Evolutionary conservation across 2,113 vertebrate genomes (phyloP).

Genomic region (Larimichthys crocea): DNA sequence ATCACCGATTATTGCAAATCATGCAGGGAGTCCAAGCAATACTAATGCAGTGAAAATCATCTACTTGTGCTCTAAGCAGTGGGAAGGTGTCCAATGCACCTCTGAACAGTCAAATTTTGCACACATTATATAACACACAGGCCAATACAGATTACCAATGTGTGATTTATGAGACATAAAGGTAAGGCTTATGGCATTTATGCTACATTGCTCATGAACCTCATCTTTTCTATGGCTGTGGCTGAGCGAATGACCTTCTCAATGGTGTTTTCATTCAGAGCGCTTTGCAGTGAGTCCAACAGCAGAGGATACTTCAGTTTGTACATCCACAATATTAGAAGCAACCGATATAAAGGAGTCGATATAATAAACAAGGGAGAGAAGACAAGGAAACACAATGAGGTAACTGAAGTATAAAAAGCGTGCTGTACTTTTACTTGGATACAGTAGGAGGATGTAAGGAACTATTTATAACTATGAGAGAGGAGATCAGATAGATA

Average conservation of each 20-base stretch:
- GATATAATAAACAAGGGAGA: not conserved
- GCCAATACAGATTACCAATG: not conserved
- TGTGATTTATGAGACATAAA: slow-evolving; percentile 36
- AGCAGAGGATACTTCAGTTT: not conserved
- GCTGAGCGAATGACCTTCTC: slow-evolving; percentile 34
- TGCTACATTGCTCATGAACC: slow-evolving; percentile 24
- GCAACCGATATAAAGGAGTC: not conserved
- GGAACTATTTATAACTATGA: not conserved
- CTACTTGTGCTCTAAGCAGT: not conserved
- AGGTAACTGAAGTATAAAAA: not conserved
- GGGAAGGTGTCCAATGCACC: not conserved
- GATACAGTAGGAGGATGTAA: not conserved
- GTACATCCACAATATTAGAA: slow-evolving; percentile 7
- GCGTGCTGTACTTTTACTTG: not conserved
- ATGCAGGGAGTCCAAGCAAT: not conserved
- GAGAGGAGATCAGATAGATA: slow-evolving; percentile 1
- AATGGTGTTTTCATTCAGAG: slow-evolving; percentile 12
- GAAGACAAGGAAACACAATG: not conserved
- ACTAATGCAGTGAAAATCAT: not conserved
- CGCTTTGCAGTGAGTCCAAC: slow-evolving; percentile 1
- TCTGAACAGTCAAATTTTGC: not conserved
- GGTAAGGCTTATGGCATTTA: slow-evolving; percentile 2
- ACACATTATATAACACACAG: slow-evolving; percentile 6
- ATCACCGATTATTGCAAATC: slow-evolving; percentile 1
- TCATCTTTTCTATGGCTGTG: slow-evolving; percentile 15